A percentile compares a stretch with the other conserved stretches of the same genome.
These are phyloP conservation scores for Linepithema humile DNA, from an alignment of 1,140 invertebrate species.

Conservation along the genomic window DNA sequence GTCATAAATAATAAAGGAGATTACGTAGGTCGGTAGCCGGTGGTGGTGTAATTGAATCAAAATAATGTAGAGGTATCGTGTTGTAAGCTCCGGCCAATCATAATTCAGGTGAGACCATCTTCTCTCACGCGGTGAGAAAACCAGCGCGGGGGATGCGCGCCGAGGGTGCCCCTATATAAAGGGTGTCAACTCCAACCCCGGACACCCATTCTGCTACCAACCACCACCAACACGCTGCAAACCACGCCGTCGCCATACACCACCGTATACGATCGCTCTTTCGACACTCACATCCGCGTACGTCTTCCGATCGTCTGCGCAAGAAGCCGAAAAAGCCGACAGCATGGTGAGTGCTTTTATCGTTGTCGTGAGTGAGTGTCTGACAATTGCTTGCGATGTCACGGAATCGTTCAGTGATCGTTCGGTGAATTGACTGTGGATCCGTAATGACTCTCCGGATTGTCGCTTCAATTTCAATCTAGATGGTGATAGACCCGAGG, in stretches of 20 bases:
- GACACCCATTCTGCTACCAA: constrained; percentile 78
- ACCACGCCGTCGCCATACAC: constrained; percentile 22
- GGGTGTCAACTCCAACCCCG: constrained; percentile 79
- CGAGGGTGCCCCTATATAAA: constrained; percentile 80
- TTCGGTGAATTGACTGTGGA: neutral
- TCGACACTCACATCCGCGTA: neutral
- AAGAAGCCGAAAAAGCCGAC: neutral
- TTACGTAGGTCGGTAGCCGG: constrained; percentile 76
- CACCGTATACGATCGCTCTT: neutral
- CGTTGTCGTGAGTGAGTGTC: constrained; percentile 39
- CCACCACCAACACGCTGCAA: constrained; percentile 53
- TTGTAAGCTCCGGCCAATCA: constrained; percentile 78
- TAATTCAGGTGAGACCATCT: constrained; percentile 79
- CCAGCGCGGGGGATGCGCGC: constrained; percentile 61
- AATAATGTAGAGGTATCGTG: constrained; percentile 81
- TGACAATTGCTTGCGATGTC: neutral
- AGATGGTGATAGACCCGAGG: neutral
- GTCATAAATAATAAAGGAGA: constrained; percentile 77
- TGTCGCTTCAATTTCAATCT: neutral
- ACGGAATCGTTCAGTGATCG: neutral
- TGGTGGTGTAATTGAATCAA: constrained; percentile 79
- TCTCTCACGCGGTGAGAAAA: constrained; percentile 46
- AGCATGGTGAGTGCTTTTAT: constrained; percentile 62
- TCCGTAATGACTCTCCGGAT: neutral
- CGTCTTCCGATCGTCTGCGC: neutral